A percentile compares a stretch with the other conserved stretches of the same genome.
phyloP scores from a whole-genome alignment of 1,140 invertebrate species.

The Varroa destructor region DNA sequence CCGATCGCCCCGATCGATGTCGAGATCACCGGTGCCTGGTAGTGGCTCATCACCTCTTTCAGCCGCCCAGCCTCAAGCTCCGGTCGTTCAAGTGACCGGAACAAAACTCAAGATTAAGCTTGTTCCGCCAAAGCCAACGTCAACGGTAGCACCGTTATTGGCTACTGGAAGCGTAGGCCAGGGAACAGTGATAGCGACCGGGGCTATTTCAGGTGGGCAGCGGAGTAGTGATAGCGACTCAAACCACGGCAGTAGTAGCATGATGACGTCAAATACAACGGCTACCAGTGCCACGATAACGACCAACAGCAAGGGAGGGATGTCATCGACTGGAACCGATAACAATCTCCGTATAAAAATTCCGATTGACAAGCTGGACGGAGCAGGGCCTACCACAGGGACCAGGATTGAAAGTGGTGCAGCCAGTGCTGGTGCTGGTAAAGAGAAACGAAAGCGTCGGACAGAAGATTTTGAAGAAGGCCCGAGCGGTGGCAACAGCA shows the following conservation, averaged over 20 bases:
- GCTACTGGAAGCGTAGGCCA: too few relatives aligned
- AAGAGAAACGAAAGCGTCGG: constrained; percentile 21
- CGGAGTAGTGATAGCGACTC: constrained; percentile 11
- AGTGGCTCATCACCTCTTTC: constrained; percentile 39
- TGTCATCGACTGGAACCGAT: neutral
- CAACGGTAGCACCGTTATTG: too few relatives aligned
- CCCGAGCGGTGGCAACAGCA: too few relatives aligned
- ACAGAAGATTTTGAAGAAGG: neutral
- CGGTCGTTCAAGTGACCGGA: constrained; percentile 29
- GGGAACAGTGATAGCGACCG: too few relatives aligned
- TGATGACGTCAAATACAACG: neutral
- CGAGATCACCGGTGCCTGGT: constrained; percentile 53
- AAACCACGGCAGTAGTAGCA: neutral
- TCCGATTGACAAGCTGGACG: constrained; percentile 5
- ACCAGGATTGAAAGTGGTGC: too few relatives aligned
- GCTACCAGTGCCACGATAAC: neutral
- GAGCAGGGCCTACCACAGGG: too few relatives aligned
- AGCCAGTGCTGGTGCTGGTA: neutral
- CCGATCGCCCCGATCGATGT: constrained; percentile 46
- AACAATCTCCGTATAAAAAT: constrained; percentile 15
- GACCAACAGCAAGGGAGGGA: too few relatives aligned
- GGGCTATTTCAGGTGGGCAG: too few relatives aligned
- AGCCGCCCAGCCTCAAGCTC: constrained; percentile 35
- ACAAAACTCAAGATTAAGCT: constrained; percentile 9
- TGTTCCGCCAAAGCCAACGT: neutral